Evolutionary conservation across 2,797 vertebrate genomes (phyloP), one percentile per base, ranked within the genome.

Genomic region (Lutjanus campechanus): DNA sequence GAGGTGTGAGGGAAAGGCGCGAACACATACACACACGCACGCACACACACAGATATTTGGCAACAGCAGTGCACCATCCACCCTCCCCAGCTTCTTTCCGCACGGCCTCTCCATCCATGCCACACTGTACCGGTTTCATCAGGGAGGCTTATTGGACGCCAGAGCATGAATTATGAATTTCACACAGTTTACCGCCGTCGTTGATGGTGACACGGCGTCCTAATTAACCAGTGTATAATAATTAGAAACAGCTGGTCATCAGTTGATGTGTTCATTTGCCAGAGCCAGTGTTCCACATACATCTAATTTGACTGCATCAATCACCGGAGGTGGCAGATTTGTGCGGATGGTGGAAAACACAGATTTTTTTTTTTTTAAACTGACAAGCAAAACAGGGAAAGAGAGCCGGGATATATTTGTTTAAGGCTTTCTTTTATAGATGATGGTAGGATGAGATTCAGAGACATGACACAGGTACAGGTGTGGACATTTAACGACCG

Each of bases 201-300:
- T 89, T 76, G 88, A 89, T 89, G 92, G 93, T 91, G 92, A 93
- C 91, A 93, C 88, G 86, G 86, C 80, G 82, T 92, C 92, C 93
- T 94, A 95, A 94, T 94, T 94, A 95, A 94, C 92, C 91, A 90
- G 88, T 92, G 92, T 93, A 93, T 93, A 94, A 94, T 94, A 94
- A 94, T 95, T 94, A 94, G 91, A 93, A 94, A 94, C 93, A 95
- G 93, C 94, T 95, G 94, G 94, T 94, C 95, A 95, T 94, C 94
- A 94, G 93, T 93, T 93, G 93, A 93, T 88, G 94, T 92, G 90
- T 94, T 95, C 90, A 94, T 94, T 94, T 94, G 91, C 88, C 87
- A 85, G 86, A 92, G 90, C 88, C 86, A 85, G 84, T 84, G 86
- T 90, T 92, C 91, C 90, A 94, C 91, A 93, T 93, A 92, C 92